Base-by-base conservation (phyloP, 1,140 invertebrate species). In the Aphelinus certus region DNA sequence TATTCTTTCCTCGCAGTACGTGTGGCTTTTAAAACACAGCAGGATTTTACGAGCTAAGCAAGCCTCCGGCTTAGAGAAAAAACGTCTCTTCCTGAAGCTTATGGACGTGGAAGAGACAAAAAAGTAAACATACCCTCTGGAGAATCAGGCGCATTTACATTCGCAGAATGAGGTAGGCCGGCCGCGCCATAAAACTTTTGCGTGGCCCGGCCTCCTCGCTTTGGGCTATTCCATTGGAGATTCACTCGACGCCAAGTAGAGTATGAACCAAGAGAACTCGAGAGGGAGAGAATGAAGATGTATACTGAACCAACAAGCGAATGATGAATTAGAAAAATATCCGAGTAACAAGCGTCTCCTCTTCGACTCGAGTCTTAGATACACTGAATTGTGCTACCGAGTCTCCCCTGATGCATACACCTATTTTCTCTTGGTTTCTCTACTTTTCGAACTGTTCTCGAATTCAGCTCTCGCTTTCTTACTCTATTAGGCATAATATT, bases 321-420 rank as follows among this genome's bases (percentile, higher is more conserved):
- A 75, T 76, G 78, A 80, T 77, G 74, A 79, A 80, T 76, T 77
- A 72, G 51, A 53, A 58, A 70, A 77, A 68, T 74, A 77, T 77
- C 73, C 51, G 72, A 77, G 77, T 3, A 3, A 57, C 57, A 7
- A 60, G 58, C 42, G 42, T 60, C 58, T 45, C 6, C 58, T 26
- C 0, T n/a, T 42, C 1, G 47, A 51, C 26, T 43, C 26, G 42
- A 1, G 26, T 26, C 26, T 26, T 26, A 26, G 26, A 26, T 26
- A 26, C 26, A 26, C 26, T 26, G 26, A 26, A 26, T 26, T 26
- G 26, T 26, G 26, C 26, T 26, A 26, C 26, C 26, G 26, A 26
- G 26, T 26, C 26, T 26, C 26, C 26, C 26, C 26, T 26, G 26
- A 26, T 26, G 26, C 26, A 26, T 26, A 26, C 26, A 26, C 26